phyloP scores from a whole-genome alignment of 1,140 invertebrate genomes.

The Drosophila quadrilineata region DNA sequence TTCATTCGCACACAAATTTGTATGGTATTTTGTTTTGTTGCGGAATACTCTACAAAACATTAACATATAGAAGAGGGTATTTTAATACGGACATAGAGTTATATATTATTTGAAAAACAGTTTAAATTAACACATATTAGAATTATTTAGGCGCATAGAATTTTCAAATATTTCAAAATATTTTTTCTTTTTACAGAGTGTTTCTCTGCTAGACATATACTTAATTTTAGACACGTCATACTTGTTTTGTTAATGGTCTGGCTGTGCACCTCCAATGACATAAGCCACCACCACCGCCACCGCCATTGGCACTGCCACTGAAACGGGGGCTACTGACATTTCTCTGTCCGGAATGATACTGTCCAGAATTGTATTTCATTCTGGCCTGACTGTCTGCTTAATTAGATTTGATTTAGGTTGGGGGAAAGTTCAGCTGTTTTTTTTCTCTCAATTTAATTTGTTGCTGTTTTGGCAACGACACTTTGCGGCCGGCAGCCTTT shows the following conservation, averaged over 20 bases:
- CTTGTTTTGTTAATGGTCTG: background rate
- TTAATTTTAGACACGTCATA: background rate
- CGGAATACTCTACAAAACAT: constrained; percentile 3
- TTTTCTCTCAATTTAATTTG: no score
- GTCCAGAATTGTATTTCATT: constrained; percentile 27
- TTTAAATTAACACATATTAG: no score
- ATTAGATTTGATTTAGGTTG: constrained; percentile 49
- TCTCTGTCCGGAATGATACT: constrained; percentile 11
- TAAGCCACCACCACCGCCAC: no score
- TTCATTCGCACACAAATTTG: constrained; percentile 15
- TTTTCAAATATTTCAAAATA: no score
- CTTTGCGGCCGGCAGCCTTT: constrained; percentile 12
- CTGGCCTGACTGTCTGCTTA: constrained; percentile 20
- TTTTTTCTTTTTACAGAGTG: background rate
- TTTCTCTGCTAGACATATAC: constrained; percentile 2
- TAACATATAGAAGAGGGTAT: background rate
- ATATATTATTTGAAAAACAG: background rate
- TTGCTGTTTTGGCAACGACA: constrained; percentile 25
- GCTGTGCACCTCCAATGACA: constrained; percentile 22
- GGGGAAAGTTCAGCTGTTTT: constrained; percentile 13
- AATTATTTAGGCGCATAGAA: no score
- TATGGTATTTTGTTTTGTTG: background rate
- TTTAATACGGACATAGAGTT: background rate
- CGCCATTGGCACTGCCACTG: no score
- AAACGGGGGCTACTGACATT: constrained; percentile 8